phyloP scores from a whole-genome alignment of 2,797 vertebrate genomes.

The Acridotheres tristis region DNA sequence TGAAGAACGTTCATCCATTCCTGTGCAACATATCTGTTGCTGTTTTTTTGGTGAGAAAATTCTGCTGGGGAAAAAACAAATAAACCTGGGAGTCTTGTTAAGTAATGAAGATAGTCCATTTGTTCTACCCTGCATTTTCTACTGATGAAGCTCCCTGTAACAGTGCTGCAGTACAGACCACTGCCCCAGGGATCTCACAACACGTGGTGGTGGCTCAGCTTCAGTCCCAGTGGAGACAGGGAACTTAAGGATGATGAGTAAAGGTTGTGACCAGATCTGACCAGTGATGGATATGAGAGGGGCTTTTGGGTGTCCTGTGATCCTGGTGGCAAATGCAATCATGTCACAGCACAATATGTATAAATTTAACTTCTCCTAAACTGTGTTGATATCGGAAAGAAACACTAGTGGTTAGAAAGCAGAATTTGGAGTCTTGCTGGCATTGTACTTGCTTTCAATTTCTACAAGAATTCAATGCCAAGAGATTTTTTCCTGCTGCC shows the following conservation, averaged over 20 bases:
- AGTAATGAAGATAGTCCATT: background rate
- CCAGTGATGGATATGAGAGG: background rate
- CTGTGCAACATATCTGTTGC: background rate
- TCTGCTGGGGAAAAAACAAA: background rate
- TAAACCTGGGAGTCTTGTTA: background rate
- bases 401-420: background rate
- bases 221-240: background rate
- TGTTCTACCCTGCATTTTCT: background rate
- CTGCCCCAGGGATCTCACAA: background rate
- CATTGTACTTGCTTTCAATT: background rate
- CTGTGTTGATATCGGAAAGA: background rate
- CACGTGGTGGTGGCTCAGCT: rapidly evolving
- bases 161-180: background rate
- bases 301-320: background rate
- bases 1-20: background rate
- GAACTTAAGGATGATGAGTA: background rate
- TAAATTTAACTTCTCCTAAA: background rate
- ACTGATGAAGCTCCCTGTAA: background rate
- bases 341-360: background rate
- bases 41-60: background rate
- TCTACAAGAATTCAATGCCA: background rate
- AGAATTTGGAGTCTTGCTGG: background rate
- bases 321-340: background rate
- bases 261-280: background rate
- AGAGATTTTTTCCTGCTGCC: background rate